phyloP scores from a whole-genome alignment of 2,888 invertebrate genomes.

The Sarcophaga variegata region DNA sequence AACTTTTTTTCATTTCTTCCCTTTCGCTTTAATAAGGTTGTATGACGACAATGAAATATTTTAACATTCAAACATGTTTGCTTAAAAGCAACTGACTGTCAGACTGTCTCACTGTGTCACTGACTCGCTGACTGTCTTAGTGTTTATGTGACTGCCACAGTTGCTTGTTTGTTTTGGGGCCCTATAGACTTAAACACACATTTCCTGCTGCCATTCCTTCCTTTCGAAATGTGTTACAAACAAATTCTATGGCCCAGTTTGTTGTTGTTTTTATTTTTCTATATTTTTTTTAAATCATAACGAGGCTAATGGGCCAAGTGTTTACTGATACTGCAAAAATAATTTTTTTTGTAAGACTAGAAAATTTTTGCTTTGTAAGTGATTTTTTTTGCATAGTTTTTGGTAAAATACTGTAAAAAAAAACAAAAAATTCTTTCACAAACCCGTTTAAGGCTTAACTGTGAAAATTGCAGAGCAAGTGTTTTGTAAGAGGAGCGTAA shows the following conservation, averaged over 20 bases:
- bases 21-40: constrained; percentile 32
- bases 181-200: neutral
- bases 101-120: too few relatives aligned
- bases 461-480: neutral
- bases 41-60: constrained; percentile 45
- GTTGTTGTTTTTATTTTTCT: neutral
- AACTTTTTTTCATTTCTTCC: neutral
- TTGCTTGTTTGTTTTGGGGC: neutral
- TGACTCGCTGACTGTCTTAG: too few relatives aligned
- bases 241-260: constrained; percentile 31
- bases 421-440: neutral
- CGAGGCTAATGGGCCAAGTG: neutral
- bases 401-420: neutral
- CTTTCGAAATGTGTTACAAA: neutral
- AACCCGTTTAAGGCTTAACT: neutral
- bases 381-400: neutral
- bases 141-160: neutral
- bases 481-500: neutral
- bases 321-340: neutral
- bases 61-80: neutral
- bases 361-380: neutral
- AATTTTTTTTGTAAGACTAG: neutral
- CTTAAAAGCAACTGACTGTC: neutral
- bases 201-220: neutral
- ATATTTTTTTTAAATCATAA: neutral